These are phyloP conservation scores for Pyrocephalus nanus DNA, from an alignment of 2,797 vertebrate species.

Conservation along the genomic window DNA sequence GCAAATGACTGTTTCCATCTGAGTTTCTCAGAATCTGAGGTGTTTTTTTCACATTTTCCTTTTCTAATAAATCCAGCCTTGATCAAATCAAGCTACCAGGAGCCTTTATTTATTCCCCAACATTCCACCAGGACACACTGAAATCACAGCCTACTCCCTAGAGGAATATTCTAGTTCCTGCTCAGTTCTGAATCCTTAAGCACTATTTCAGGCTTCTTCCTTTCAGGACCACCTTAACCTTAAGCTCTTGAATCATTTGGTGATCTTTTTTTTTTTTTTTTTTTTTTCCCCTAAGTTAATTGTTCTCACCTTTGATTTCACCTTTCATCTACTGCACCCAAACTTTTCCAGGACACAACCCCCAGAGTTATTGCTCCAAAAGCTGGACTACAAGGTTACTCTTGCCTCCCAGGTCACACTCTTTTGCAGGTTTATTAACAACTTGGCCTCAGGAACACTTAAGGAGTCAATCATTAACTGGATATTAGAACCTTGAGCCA, in stretches of 20 bases:
- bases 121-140: neutral
- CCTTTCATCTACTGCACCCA: neutral
- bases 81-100: neutral
- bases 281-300: neutral
- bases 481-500: neutral
- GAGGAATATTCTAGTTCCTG: neutral
- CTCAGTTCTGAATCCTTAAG: neutral
- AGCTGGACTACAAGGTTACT: neutral
- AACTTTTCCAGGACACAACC: neutral
- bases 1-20: neutral
- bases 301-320: neutral
- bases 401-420: neutral
- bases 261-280: neutral
- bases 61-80: neutral
- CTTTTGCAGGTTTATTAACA: neutral
- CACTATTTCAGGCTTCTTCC: neutral
- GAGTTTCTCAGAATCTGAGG: neutral
- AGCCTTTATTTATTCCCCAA: neutral
- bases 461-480: neutral
- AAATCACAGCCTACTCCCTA: neutral
- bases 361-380: neutral
- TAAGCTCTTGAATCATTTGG: neutral
- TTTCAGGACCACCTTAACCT: neutral
- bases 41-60: neutral
- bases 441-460: neutral